Conservation (phyloP, 2,113 vertebrate genomes). For the Bubalus kerabau region DNA sequence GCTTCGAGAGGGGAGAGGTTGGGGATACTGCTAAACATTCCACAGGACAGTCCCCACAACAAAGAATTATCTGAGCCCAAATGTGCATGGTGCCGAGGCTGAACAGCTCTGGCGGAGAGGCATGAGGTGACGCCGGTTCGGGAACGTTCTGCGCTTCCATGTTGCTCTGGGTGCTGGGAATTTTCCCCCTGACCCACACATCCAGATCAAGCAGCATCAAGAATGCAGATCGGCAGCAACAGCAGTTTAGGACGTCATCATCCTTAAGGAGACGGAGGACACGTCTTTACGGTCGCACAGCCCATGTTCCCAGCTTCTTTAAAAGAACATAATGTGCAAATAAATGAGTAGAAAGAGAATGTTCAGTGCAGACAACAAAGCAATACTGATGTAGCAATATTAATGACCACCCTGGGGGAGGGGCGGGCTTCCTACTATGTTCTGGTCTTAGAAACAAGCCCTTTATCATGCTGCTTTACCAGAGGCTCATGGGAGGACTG, state of each 20-base stretch:
- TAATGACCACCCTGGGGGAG: fast-evolving
- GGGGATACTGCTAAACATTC: not conserved
- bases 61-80: not conserved
- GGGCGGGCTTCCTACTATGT: fast-evolving
- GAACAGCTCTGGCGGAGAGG: not conserved
- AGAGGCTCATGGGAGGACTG: not conserved
- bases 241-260: too few relatives aligned
- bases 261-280: not conserved
- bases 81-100: fast-evolving
- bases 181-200: not conserved
- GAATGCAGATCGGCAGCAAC: not conserved
- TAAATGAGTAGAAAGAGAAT: not conserved
- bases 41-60: not conserved
- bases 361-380: not conserved
- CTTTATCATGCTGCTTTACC: fast-evolving
- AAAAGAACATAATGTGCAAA: not conserved
- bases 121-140: fast-evolving
- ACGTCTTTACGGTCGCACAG: not conserved
- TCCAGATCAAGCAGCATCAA: not conserved
- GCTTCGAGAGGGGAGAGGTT: not conserved
- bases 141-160: not conserved
- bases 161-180: not conserved
- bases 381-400: not conserved
- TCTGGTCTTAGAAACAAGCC: not conserved
- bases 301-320: not conserved